A percentile compares a stretch with the other conserved stretches of the same genome.
These are phyloP conservation scores for Halocynthia aurantium DNA, from an alignment of 23 tunicate genomes.

Conservation along the genomic window DNA sequence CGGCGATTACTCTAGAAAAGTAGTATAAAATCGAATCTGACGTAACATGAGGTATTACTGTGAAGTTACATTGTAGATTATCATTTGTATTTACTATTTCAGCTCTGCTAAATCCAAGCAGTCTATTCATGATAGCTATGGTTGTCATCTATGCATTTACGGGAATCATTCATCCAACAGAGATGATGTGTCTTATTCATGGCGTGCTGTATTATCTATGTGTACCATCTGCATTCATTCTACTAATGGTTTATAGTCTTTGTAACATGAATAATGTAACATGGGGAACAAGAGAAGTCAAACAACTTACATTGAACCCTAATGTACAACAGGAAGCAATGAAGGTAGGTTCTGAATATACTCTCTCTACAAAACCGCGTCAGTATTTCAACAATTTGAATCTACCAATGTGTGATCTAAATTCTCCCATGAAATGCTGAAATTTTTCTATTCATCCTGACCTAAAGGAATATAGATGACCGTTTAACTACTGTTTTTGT, in stretches of 20 bases:
- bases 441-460: too few species aligned
- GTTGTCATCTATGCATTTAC: slow-evolving; percentile 83
- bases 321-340: slow-evolving; percentile 42
- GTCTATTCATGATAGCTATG: slow-evolving; percentile 73
- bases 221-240: slow-evolving; percentile 97
- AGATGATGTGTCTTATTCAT: slow-evolving; percentile 71
- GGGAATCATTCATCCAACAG: slow-evolving; percentile 83
- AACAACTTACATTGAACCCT: slow-evolving; percentile 21
- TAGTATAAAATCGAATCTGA: too few species aligned
- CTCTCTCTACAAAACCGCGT: too few species aligned
- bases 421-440: too few species aligned
- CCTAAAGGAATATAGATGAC: too few species aligned
- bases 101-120: slow-evolving; percentile 87
- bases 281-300: slow-evolving; percentile 97
- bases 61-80: too few species aligned
- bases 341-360: slow-evolving; percentile 4
- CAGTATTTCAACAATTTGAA: too few species aligned
- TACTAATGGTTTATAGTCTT: slow-evolving; percentile 92
- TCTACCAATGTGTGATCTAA: too few species aligned
- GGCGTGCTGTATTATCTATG: slow-evolving; percentile 84
- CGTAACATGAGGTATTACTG: too few species aligned
- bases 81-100: not conserved
- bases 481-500: too few species aligned
- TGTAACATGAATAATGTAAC: slow-evolving; percentile 96
- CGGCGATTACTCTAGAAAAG: too few species aligned